Evolutionary conservation across 2,888 invertebrate genomes (phyloP), one percentile per base, ranked within the genome.

Genomic region (Synanthedon vespiformis): DNA sequence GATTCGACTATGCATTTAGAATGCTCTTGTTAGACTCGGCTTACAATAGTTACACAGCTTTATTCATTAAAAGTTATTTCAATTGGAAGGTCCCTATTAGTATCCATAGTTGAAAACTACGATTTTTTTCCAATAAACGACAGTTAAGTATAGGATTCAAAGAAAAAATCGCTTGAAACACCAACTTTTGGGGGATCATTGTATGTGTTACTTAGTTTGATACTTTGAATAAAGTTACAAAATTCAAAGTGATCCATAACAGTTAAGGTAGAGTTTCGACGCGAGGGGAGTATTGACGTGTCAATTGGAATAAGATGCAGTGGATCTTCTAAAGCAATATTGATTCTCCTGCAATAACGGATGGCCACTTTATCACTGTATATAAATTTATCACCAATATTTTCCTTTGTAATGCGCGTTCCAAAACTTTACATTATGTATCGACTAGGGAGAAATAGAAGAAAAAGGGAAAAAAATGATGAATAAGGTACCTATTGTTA

Each of bases 1-100:
- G 65, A 63, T 65, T 65, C 57, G 61, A 59, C 65, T 69, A 66
- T 61, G 68, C 68, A 71, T 74, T 77, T 75, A 70, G 65, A 64
- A 62, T 61, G 65, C 55, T 57, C 67, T 76, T 71, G 72, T 77
- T 59, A 61, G 55, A 54, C 52, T 52, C 54, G 53, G 44, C 40
- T 51, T 52, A 51, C 41, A 54, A 55, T 54, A 51, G 50, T 55
- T 48, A 27, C 41, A 2, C 53, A 14, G 50, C 50, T 51, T 49
- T 40, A 53, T 57, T 54, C 49, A 44, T 44, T 44, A 44, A 44
- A 44, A 44, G 44, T 44, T 44, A 44, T 44, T 13, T 44, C 44
- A 44, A 5, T 44, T 44, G 14, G n/a, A 44, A 14, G 1, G 4
- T 13, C 8, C 12, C 44, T 44, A 12, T 44, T n/a, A 44, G 34